Base-by-base conservation (phyloP, 2,113 vertebrate species). In the Prochilodus magdalenae region DNA sequence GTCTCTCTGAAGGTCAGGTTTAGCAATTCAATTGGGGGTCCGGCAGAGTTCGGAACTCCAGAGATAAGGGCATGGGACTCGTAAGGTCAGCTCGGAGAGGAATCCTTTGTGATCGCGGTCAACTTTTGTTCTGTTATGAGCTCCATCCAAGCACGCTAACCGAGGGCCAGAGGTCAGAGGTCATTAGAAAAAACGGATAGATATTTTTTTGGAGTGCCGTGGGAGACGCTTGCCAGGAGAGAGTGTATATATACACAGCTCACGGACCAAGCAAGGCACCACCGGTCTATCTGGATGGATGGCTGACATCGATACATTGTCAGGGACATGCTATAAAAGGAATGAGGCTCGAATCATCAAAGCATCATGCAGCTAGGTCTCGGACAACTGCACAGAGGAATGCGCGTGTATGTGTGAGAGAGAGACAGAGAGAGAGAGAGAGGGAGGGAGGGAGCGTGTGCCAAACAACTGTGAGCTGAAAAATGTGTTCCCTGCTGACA, bases 1-100 rank as follows among this genome's bases (percentile, higher is more conserved):
- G 87, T 79, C 87, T 84, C 27, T 26, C 62, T 87, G 84, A 88
- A 89, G 87, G 87, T 88, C 87, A 87, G 78, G 75, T 89, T 88
- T 87, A 88, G 85, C 88, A 83, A 85, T 89, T 89, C 72, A 75
- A 85, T 75, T 86, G 63, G 83, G 55, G 60, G 26, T 67, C 55
- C 77, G 44, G 53, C 49, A 60, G 51, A 76, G 72, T 30, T 60
- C 57, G 60, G 72, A 65, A 76, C 44, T 59, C 75, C 69, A 63
- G 49, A 75, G 84, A 87, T 84, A 89, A 87, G 84, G 82, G 73
- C 85, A 83, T 30, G 14, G 44, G 73, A 27, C 55, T 76, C 55
- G 27, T 57, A 80, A 75, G 80, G 73, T 80, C 29, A 81, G 63
- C 14, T 22, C 15, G 30, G 36, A 22, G n/a, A 47, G 78, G 29